These are phyloP conservation scores for Gymnocephalus cernua DNA, from an alignment of 2,113 vertebrate genomes.

Conservation along the genomic window DNA sequence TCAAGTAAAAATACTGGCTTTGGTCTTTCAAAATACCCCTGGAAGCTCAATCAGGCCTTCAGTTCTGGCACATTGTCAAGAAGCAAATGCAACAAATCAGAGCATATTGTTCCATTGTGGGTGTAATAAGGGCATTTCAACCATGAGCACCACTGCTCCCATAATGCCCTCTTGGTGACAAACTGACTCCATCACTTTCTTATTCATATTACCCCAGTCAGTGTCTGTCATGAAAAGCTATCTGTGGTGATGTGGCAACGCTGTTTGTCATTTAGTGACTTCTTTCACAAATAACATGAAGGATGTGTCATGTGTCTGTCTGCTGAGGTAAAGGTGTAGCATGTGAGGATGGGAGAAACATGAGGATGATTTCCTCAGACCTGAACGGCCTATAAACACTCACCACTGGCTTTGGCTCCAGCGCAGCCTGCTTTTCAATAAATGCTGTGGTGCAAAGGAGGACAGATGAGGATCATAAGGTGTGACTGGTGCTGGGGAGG, in stretches of 20 bases:
- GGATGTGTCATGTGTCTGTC: conserved; percentile 38
- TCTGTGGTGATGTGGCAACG: conserved; percentile 34
- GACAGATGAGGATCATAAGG: conserved; percentile 79
- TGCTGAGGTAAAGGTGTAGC: conserved; percentile 54
- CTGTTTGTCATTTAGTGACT: conserved; percentile 51
- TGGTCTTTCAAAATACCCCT: conserved; percentile 65
- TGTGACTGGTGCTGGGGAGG: conserved; percentile 55
- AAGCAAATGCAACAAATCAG: conserved; percentile 81
- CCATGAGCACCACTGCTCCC: conserved; percentile 50
- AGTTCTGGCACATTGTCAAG: conserved; percentile 76
- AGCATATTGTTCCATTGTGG: conserved; percentile 77
- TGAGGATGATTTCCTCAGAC: conserved; percentile 38
- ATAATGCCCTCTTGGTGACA: conserved; percentile 51
- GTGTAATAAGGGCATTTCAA: conserved; percentile 65
- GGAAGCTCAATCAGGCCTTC: conserved; percentile 78
- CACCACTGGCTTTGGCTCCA: conserved; percentile 37
- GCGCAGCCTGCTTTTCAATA: conserved; percentile 68
- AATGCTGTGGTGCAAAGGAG: conserved; percentile 76
- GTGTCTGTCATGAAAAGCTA: conserved; percentile 25
- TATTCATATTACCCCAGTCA: conserved; percentile 46
- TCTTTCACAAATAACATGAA: conserved; percentile 45
- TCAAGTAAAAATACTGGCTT: conserved; percentile 67
- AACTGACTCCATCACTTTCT: conserved; percentile 60
- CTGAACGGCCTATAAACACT: conserved; percentile 48
- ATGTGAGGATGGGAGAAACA: background rate